Evolutionary conservation across 2,888 invertebrate genomes (phyloP), one percentile per base, ranked within the genome.

Genomic region (Chrysomela aeneicollis): DNA sequence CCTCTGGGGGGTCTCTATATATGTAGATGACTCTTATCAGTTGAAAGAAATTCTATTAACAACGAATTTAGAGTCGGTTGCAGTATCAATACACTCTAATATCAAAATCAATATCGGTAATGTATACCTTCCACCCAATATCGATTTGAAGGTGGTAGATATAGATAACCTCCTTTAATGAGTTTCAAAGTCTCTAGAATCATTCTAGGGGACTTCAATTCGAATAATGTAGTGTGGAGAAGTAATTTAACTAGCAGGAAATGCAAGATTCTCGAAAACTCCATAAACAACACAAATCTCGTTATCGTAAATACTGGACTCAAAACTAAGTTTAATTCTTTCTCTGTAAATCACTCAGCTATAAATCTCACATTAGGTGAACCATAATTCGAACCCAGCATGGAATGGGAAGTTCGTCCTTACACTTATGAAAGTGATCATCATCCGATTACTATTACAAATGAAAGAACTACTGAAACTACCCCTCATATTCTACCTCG

Each of bases 311-410:
- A 57, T 19, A 18, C n/a, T 5, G 57, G 57, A 0, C 12, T n/a
- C 15, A 15, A 22, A 2, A 57, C 26, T 15, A n/a, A 22, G 22
- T 57, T 46, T 26, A 46, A 6, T 46, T 17, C 46, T 10, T 22
- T 15, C 46, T 46, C 46, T n/a, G 47, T 6, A 17, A 46, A 12
- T 5, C 26, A 12, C 17, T 46, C 26, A 2, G 0, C 19, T 57
- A 1, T 26, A n/a, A 46, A 57, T 46, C 15, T 30, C 5, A 46
- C 46, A 8, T 21, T 57, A 17, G 17, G 57, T 21, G 57, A 57
- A 22, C 1, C 46, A 12, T 9, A 0, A 17, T 26, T 57, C 0
- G 12, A 6, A 1, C 22, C 47, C 12, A 17, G 8, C 2, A 17
- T 46, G 1, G 12, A 3, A n/a, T 57, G 42, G 26, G 37, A n/a